Percentiles rank a stretch among this genome's conserved stretches.
Evolutionary conservation across 2,888 invertebrate species (phyloP).

Genomic region (Caradrina kadenii): DNA sequence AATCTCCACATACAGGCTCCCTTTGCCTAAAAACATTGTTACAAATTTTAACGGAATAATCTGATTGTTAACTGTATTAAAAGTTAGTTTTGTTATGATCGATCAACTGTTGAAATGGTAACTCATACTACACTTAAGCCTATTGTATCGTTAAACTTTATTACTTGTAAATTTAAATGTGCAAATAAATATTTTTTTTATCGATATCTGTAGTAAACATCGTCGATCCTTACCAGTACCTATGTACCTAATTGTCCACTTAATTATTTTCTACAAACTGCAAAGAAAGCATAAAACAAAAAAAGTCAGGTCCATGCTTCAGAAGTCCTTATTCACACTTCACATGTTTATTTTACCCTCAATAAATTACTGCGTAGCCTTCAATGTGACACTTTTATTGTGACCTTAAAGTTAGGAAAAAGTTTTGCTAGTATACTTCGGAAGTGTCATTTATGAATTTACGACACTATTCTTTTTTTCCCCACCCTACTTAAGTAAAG

Average conservation of each 20-base stretch:
- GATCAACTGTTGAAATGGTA: too few relatives aligned
- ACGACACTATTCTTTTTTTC: conserved; percentile 78
- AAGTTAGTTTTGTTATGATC: too few relatives aligned
- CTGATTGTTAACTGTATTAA: too few relatives aligned
- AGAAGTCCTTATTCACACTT: conserved; percentile 60
- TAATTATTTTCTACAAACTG: conserved; percentile 29
- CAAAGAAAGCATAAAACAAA: conserved; percentile 40
- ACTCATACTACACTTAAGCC: too few relatives aligned
- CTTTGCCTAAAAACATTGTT: too few relatives aligned
- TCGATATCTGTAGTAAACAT: neutral
- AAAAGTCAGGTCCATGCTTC: conserved; percentile 54
- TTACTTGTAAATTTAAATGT: too few relatives aligned
- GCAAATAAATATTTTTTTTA: too few relatives aligned
- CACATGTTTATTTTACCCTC: conserved; percentile 69
- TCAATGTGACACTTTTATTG: conserved; percentile 81
- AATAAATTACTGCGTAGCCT: conserved; percentile 78
- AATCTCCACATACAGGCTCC: too few relatives aligned
- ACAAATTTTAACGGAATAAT: too few relatives aligned
- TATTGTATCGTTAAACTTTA: too few relatives aligned
- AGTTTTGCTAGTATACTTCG: conserved; percentile 73
- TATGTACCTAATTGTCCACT: neutral
- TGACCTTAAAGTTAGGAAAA: conserved; percentile 80
- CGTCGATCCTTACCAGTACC: too few relatives aligned
- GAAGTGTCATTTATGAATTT: conserved; percentile 83
- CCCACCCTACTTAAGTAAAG: conserved; percentile 66